A percentile compares a stretch with the other conserved stretches of the same genome.
Conservation (phyloP, 2,113 vertebrate genomes). For the Girardinichthys multiradiatus region DNA sequence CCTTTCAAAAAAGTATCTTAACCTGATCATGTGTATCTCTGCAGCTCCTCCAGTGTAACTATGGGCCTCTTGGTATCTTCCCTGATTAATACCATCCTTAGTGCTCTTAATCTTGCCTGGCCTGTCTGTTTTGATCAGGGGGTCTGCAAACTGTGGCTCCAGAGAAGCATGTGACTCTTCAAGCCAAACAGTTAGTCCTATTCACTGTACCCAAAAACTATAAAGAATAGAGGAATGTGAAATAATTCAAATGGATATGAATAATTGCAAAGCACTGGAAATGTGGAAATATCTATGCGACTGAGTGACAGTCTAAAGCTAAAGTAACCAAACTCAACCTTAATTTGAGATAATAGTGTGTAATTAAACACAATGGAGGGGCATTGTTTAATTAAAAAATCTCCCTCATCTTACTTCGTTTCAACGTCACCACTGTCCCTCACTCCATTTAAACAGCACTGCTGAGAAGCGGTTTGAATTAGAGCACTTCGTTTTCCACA, state of each 20-base stretch:
- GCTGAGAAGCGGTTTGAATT: slow-evolving; percentile 54
- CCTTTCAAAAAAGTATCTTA: no score
- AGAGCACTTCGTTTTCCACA: slow-evolving; percentile 67
- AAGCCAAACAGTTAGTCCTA: background rate
- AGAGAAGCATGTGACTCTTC: no score
- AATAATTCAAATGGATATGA: background rate
- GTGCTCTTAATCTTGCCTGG: no score
- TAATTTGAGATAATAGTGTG: slow-evolving; percentile 47
- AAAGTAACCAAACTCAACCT: slow-evolving; percentile 44
- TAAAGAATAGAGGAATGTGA: background rate
- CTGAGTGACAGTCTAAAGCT: slow-evolving; percentile 32
- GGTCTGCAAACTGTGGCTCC: no score
- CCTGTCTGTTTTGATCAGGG: no score
- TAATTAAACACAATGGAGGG: slow-evolving; percentile 60
- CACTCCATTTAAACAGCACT: slow-evolving; percentile 59
- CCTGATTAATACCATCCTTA: no score
- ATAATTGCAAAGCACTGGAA: background rate
- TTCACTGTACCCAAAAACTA: background rate
- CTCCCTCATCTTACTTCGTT: slow-evolving; percentile 58
- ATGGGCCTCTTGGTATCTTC: no score
- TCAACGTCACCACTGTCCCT: slow-evolving; percentile 29
- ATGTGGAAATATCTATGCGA: slow-evolving; percentile 22
- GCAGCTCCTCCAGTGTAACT: no score
- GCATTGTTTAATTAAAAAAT: slow-evolving; percentile 76
- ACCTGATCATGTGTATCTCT: no score